Evolutionary conservation across 2,888 invertebrate genomes (phyloP).

Genomic region (Nomada fabriciana): DNA sequence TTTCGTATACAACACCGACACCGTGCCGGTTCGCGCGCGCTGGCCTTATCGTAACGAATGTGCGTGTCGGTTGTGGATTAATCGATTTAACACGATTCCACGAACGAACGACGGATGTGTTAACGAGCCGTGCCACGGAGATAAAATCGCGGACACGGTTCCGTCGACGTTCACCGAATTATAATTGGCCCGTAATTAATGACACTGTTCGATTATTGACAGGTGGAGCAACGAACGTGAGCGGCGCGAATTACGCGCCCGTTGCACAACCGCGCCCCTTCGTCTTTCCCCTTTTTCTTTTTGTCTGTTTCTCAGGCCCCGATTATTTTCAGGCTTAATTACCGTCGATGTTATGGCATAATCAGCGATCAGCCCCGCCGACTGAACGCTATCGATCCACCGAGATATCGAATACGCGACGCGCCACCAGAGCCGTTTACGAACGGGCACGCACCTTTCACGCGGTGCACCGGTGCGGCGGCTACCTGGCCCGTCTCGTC

Average conservation of each 20-base stretch:
- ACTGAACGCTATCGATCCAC: constrained; percentile 41
- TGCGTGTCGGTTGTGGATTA: constrained; percentile 60
- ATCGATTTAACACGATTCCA: constrained; percentile 69
- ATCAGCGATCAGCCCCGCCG: constrained; percentile 55
- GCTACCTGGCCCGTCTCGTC: constrained; percentile 15
- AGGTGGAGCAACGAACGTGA: constrained; percentile 63
- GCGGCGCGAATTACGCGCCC: constrained; percentile 66
- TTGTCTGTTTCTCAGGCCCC: constrained; percentile 16
- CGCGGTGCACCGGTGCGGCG: not conserved
- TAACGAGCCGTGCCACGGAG: constrained; percentile 64
- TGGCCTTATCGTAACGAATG: constrained; percentile 61
- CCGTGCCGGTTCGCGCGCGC: not conserved
- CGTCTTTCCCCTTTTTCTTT: constrained; percentile 5
- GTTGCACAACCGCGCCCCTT: constrained; percentile 52
- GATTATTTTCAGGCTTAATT: constrained; percentile 68
- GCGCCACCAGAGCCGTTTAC: constrained; percentile 15
- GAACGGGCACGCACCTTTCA: constrained; percentile 35
- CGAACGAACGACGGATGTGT: constrained; percentile 64
- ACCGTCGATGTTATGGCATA: constrained; percentile 66
- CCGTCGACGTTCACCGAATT: constrained; percentile 71
- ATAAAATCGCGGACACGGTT: constrained; percentile 70
- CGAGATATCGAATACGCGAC: constrained; percentile 52
- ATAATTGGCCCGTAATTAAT: constrained; percentile 81
- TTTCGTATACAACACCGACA: not conserved
- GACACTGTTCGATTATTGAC: constrained; percentile 76